Evolutionary conservation across 2,797 vertebrate species (phyloP).

Genomic region (Spinus pinus): DNA sequence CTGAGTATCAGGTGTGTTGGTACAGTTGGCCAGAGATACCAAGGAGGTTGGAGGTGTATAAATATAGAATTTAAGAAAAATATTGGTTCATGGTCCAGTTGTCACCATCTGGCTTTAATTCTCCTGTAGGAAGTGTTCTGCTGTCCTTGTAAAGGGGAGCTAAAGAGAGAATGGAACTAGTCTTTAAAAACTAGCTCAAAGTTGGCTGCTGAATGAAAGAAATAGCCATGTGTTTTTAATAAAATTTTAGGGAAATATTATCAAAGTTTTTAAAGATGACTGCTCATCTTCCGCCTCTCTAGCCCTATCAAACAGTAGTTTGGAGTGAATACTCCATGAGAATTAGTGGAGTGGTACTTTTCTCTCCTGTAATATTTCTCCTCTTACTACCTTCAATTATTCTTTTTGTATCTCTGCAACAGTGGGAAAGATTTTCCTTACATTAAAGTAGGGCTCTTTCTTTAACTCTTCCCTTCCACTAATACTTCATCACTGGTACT

Average conservation of each 20-base stretch:
- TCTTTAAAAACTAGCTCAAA: neutral
- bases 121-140: neutral
- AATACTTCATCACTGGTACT: neutral
- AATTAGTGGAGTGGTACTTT: neutral
- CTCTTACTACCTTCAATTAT: neutral
- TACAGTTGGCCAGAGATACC: neutral
- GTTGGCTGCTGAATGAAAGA: neutral
- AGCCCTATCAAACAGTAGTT: neutral
- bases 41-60: neutral
- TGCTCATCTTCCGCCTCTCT: neutral
- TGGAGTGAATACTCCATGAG: neutral
- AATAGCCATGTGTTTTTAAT: neutral
- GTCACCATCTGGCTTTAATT: conserved; percentile 19
- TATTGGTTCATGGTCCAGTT: neutral
- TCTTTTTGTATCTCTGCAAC: neutral
- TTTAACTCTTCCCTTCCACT: neutral
- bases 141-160: neutral
- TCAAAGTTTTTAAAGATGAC: neutral
- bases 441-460: neutral
- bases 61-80: neutral
- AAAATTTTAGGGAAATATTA: neutral
- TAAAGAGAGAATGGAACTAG: neutral
- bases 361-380: neutral
- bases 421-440: neutral
- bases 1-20: neutral